Percentiles rank a stretch among this genome's conserved stretches.
Evolutionary conservation across 2,113 vertebrate genomes (phyloP).

Genomic region (Echinops telfairi): DNA sequence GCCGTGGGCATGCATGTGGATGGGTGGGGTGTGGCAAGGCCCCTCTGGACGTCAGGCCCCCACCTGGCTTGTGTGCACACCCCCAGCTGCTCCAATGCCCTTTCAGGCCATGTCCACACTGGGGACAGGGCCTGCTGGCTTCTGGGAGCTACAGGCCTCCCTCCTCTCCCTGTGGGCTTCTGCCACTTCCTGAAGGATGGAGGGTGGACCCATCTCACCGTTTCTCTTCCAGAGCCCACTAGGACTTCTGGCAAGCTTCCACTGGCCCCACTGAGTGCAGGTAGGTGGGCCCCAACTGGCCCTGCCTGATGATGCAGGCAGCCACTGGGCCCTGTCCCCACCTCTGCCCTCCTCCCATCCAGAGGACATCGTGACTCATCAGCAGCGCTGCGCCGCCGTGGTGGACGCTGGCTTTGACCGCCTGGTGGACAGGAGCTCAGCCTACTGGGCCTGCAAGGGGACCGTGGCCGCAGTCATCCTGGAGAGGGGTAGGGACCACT

Average conservation of each 20-base stretch:
- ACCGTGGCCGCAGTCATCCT: slow-evolving; percentile 91
- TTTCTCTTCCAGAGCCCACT: slow-evolving; percentile 61
- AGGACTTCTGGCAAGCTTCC: neutral
- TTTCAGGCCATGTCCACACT: neutral
- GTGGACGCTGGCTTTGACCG: slow-evolving; percentile 87
- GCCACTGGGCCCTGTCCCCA: neutral
- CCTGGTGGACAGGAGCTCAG: slow-evolving; percentile 85
- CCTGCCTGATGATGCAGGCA: neutral
- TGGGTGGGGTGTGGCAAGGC: neutral
- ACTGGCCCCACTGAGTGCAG: neutral
- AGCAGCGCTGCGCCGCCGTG: slow-evolving; percentile 87
- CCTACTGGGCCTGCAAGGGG: slow-evolving; percentile 86
- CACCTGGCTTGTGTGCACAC: neutral
- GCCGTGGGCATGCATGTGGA: neutral
- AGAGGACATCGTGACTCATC: slow-evolving; percentile 86
- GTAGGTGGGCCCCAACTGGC: slow-evolving; percentile 19
- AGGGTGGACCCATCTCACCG: neutral
- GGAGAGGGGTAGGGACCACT: slow-evolving; percentile 87
- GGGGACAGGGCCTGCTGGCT: neutral
- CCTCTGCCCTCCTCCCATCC: neutral
- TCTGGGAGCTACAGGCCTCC: neutral
- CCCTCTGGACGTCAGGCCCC: neutral
- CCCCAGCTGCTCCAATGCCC: neutral
- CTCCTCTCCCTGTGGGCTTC: neutral
- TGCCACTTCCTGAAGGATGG: neutral